Base-by-base conservation (phyloP, 2,797 vertebrate species). In the Poeciliopsis paucimaculata region DNA sequence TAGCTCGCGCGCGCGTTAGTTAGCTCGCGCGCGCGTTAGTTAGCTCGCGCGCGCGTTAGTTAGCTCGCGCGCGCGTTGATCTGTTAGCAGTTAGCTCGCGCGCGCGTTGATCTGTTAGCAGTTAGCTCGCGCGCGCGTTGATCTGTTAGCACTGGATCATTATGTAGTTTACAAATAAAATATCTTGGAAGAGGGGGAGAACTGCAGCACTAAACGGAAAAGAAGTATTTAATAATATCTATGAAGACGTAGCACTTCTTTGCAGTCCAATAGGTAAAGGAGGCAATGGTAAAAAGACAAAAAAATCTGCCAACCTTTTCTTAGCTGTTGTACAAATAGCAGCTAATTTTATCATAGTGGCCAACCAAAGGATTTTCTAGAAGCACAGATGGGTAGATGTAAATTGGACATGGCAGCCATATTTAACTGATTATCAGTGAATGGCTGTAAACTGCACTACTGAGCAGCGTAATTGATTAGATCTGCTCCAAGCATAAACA, bases 401-500 rank as follows among this genome's bases (percentile, higher is more conserved):
- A 26, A 84, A 82, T 73, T 10, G 20, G 4, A 71, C 62, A 76
- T n/a, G 6, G 53, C 28, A 72, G 34, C 3, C 36, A 41, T 3
- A 28, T 72, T 77, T 2, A 73, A 81, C 71, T 71, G 26, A 68
- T 49, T 43, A 43, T 10, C 31, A 70, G 8, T 43, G 64, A 80
- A 41, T 57, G 31, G 73, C 51, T 2, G 5, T 23, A 72, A 46
- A 73, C 31, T 66, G 20, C 60, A 41, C 23, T 34, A 43, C 23
- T 39, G 46, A 45, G 66, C 41, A 12, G 60, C 34, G 0, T 78
- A 75, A 76, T 34, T 87, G 76, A 68, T 82, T 20, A 3, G 55
- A 77, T 75, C 51, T 75, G 11, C 45, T 39, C 20, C 78, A n/a
- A n/a, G 34, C 64, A 49, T 80, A 47, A 77, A 82, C 55, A 70